Evolutionary conservation across 2,888 invertebrate species (phyloP).

Genomic region (Notodromas monacha): DNA sequence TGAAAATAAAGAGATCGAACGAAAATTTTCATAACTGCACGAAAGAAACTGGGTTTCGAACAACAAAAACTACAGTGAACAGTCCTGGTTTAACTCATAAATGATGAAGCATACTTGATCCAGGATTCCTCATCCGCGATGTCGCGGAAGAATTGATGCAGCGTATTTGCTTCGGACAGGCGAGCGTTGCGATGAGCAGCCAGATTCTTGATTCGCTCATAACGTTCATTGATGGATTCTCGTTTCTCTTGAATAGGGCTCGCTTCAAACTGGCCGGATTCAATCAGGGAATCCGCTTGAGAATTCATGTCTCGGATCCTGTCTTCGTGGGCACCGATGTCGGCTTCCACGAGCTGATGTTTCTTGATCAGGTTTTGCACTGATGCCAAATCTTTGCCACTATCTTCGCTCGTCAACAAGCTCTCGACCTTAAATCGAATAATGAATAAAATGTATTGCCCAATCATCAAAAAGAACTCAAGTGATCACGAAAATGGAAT

Average conservation of each 20-base stretch:
- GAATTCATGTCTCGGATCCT: slow-evolving; percentile 72
- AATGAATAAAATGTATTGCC: background rate
- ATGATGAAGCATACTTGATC: slow-evolving; percentile 67
- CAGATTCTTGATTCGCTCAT: slow-evolving; percentile 63
- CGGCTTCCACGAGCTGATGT: slow-evolving; percentile 89
- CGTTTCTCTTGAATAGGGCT: slow-evolving; percentile 70
- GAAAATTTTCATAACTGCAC: slow-evolving; percentile 8
- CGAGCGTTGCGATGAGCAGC: slow-evolving; percentile 68
- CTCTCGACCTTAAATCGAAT: slow-evolving; percentile 28
- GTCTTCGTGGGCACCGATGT: slow-evolving; percentile 84
- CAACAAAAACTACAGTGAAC: no score
- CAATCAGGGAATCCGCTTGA: slow-evolving; percentile 78
- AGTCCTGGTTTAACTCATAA: no score
- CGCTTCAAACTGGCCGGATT: slow-evolving; percentile 86
- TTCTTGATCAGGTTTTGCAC: slow-evolving; percentile 97
- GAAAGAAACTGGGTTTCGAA: no score
- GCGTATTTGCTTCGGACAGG: slow-evolving; percentile 76
- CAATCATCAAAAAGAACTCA: no score
- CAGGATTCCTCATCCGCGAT: slow-evolving; percentile 98
- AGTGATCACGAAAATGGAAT: no score
- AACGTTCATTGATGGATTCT: slow-evolving; percentile 78
- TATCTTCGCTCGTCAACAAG: slow-evolving; percentile 71
- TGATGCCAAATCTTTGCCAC: slow-evolving; percentile 85
- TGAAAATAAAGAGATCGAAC: slow-evolving; percentile 7
- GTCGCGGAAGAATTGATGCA: slow-evolving; percentile 96